A percentile compares a stretch with the other conserved stretches of the same genome.
Evolutionary conservation across 2,113 vertebrate genomes (phyloP).

Genomic region (Parus major): DNA sequence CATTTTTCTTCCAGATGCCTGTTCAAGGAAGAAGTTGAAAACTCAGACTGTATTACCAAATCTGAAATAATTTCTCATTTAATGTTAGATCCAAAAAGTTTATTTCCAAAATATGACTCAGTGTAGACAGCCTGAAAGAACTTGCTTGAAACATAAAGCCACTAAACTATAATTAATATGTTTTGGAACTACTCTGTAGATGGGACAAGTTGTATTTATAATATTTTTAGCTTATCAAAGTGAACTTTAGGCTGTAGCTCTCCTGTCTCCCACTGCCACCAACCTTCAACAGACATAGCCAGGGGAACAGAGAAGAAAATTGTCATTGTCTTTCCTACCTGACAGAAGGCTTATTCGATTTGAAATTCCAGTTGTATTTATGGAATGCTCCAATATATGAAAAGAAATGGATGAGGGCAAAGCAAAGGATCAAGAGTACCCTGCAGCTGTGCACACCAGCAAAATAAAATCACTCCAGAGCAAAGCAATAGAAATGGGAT

Average conservation of each 20-base stretch:
- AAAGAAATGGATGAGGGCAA: background rate
- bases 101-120: conserved; percentile 33
- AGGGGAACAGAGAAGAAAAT: background rate
- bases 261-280: background rate
- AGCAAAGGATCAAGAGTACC: background rate
- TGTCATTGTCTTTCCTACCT: background rate
- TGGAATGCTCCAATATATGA: background rate
- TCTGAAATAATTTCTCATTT: conserved; percentile 13
- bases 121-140: background rate
- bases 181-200: background rate
- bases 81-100: conserved; percentile 1
- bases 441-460: background rate
- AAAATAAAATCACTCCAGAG: background rate
- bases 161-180: background rate
- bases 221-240: background rate
- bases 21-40: background rate
- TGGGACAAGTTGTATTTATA: background rate
- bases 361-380: background rate
- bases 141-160: conserved; percentile 7
- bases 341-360: background rate
- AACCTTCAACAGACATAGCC: background rate
- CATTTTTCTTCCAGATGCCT: background rate
- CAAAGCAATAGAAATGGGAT: background rate
- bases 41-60: background rate
- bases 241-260: background rate